These are phyloP conservation scores for Ephestia elutella DNA, from an alignment of 1,140 invertebrate species.

Conservation along the genomic window DNA sequence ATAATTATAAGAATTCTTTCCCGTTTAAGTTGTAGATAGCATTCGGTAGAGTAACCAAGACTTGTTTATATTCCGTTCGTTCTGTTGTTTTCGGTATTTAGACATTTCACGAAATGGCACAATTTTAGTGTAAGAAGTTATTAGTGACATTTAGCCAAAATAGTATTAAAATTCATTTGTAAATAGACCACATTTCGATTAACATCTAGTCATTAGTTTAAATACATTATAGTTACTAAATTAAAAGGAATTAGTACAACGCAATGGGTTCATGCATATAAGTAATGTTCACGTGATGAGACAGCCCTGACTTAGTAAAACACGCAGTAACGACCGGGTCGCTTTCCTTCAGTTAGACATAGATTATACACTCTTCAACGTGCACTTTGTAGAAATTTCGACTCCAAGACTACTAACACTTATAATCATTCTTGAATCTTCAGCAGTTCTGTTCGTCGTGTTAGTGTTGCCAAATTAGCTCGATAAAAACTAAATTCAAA, in stretches of 20 bases:
- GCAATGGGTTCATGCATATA: constrained; percentile 41
- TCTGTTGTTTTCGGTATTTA: constrained; percentile 26
- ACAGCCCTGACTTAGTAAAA: no score
- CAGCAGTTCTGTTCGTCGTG: not conserved
- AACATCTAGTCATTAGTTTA: constrained; percentile 45
- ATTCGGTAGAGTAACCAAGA: constrained; percentile 13
- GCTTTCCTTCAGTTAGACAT: not conserved
- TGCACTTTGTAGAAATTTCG: not conserved
- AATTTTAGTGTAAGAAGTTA: constrained; percentile 64
- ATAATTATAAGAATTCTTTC: constrained; percentile 51
- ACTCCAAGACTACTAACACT: not conserved
- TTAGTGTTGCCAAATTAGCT: constrained; percentile 3
- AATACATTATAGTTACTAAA: constrained; percentile 51
- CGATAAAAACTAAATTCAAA: not conserved
- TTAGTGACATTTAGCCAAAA: constrained; percentile 71
- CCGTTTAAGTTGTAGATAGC: constrained; percentile 53
- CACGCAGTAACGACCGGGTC: no score
- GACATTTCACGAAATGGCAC: constrained; percentile 57
- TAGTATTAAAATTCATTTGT: constrained; percentile 64
- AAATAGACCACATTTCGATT: constrained; percentile 63
- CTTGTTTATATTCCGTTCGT: constrained; percentile 21
- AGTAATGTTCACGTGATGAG: not conserved
- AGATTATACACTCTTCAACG: not conserved
- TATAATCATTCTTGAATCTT: not conserved
- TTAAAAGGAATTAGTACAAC: constrained; percentile 57